These are phyloP conservation scores for Laterallus jamaicensis DNA, from an alignment of 2,113 vertebrate species.

Conservation along the genomic window DNA sequence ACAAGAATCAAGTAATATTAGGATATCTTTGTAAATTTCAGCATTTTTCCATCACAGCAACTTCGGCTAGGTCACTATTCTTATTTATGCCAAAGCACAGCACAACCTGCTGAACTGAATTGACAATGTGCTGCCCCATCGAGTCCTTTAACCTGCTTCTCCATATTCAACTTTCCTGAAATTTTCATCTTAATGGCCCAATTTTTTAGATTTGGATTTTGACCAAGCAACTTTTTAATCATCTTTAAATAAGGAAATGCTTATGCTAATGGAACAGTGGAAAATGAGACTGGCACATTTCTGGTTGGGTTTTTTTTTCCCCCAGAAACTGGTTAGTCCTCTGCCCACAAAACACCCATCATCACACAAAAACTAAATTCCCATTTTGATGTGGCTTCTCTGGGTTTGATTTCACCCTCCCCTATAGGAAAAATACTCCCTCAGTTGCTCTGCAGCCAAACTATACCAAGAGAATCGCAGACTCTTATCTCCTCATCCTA, in stretches of 20 bases:
- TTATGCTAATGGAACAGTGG: not conserved
- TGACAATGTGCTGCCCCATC: not conserved
- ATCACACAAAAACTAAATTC: not conserved
- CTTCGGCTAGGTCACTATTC: not conserved
- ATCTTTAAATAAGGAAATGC: not conserved
- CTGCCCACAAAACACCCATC: not conserved
- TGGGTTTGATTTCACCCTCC: not conserved
- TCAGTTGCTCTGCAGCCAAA: not conserved
- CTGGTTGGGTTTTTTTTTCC: no score
- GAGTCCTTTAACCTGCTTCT: not conserved
- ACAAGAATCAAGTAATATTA: not conserved
- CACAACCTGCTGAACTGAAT: not conserved
- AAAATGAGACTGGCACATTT: not conserved
- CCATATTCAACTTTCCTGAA: not conserved
- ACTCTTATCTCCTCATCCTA: conserved; percentile 41
- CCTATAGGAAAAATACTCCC: not conserved
- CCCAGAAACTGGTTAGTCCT: not conserved
- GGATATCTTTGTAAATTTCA: not conserved
- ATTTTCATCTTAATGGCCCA: not conserved
- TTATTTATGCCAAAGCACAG: not conserved
- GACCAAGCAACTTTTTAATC: not conserved
- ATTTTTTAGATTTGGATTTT: not conserved
- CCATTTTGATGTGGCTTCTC: not conserved
- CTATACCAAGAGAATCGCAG: not conserved
- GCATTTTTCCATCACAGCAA: not conserved